Evolutionary conservation across 37 sponge, comb jelly and placozoan species (phyloP), one percentile per base, ranked within the genome.

Genomic region (Chondrilla cf. caribensis): DNA sequence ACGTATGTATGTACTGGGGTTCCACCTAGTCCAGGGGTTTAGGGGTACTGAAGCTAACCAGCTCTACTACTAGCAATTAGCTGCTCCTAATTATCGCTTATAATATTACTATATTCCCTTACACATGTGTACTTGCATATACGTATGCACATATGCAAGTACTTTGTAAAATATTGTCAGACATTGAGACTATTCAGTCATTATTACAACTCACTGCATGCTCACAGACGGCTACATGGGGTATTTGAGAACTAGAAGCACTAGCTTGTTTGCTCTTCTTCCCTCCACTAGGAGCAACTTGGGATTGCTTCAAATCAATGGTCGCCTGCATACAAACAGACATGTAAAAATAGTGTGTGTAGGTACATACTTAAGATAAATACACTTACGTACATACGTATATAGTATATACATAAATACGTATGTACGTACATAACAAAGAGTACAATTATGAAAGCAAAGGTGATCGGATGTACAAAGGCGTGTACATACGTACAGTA

Each of bases 281-380:
- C 3, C 76, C 76, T 19, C 76, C 76, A 73, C 76, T 73, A 9
- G 76, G 76, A n/a, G 76, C 76, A n/a, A 17, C 76, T 39, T 73
- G 76, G 6, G 19, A 19, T 39, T 73, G 31, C 42, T 73, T 17
- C 41, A 73, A 24, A 14, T 73, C 76, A 22, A 21, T 25, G 8
- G 19, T 39, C 18, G 76, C 76, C 76, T 73, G 24, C 43, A 73
- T 62, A 62, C 64, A 22, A 15, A 29, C 57, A 29, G 15, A 22
- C 64, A 62, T 19, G 7, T 22, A 8, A 62, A 29, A 15, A 5
- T 7, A 6, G 7, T 26, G 29, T 62, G 15, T 62, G 15, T 15
- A 62, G 18, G 22, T 62, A 29, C 32, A 67, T 67, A 26, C 29
- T 31, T 6, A 8, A 31, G 7, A 9, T 6, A 29, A 6, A 29